Conservation (phyloP, 2,888 invertebrate species). For the Limenitis camilla region DNA sequence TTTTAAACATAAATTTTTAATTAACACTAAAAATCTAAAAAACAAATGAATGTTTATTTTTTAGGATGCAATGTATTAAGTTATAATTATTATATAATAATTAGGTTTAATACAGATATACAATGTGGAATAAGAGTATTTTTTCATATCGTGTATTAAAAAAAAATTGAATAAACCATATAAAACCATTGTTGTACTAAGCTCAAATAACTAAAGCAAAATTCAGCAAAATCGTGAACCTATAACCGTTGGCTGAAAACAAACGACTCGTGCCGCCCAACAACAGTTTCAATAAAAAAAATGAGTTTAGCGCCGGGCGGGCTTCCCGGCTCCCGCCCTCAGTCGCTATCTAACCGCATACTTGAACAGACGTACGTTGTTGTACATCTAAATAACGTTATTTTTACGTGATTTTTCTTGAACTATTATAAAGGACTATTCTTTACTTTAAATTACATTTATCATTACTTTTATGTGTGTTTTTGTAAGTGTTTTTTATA, state of each 20-base stretch:
- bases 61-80: too few relatives aligned
- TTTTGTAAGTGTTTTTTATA: slow-evolving; percentile 28
- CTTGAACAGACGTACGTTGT: slow-evolving; percentile 35
- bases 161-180: too few relatives aligned
- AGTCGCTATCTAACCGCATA: slow-evolving; percentile 27
- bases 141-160: too few relatives aligned
- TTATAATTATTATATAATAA: too few relatives aligned
- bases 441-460: not conserved
- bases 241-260: slow-evolving; percentile 6
- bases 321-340: slow-evolving; percentile 52
- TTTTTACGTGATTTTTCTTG: not conserved
- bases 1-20: too few relatives aligned
- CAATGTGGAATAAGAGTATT: too few relatives aligned
- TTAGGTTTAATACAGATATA: too few relatives aligned
- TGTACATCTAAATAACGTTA: not conserved
- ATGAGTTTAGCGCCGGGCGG: slow-evolving; percentile 34
- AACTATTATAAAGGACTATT: slow-evolving; percentile 4
- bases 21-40: too few relatives aligned
- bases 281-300: slow-evolving; percentile 27
- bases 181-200: too few relatives aligned
- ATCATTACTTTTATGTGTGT: slow-evolving; percentile 8
- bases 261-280: slow-evolving; percentile 8
- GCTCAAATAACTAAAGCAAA: too few relatives aligned
- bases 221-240: slow-evolving; percentile 2
- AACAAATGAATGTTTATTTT: too few relatives aligned